A percentile compares a stretch with the other conserved stretches of the same genome.
Evolutionary conservation across 2,888 invertebrate genomes (phyloP).

Genomic region (Euphydryas editha): DNA sequence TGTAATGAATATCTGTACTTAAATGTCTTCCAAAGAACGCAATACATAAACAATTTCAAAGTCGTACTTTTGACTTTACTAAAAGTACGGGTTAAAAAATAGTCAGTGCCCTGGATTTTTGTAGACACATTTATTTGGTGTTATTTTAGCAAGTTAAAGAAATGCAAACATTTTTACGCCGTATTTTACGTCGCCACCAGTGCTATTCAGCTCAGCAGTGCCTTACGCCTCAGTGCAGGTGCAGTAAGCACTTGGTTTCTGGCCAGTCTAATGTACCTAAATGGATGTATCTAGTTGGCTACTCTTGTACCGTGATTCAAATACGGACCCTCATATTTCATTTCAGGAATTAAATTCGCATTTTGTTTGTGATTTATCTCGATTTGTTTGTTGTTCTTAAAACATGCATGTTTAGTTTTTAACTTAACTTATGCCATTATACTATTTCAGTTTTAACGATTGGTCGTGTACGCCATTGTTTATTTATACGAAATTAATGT

Average conservation of each 20-base stretch:
- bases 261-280: slow-evolving; percentile 39
- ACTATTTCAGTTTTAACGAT: too few relatives aligned
- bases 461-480: too few relatives aligned
- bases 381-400: slow-evolving; percentile 14
- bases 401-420: slow-evolving; percentile 3
- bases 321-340: slow-evolving; percentile 31
- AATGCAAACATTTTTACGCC: background rate
- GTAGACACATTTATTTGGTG: too few relatives aligned
- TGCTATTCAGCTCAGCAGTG: background rate
- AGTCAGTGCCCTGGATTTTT: too few relatives aligned
- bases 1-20: too few relatives aligned
- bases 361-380: slow-evolving; percentile 27
- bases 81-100: too few relatives aligned
- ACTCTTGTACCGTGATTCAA: slow-evolving; percentile 19
- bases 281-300: slow-evolving; percentile 35
- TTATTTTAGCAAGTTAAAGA: background rate
- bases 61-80: too few relatives aligned
- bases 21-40: too few relatives aligned
- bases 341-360: slow-evolving; percentile 26
- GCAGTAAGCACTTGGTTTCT: slow-evolving; percentile 39
- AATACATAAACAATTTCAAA: too few relatives aligned
- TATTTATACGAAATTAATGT: too few relatives aligned
- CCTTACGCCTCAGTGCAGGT: slow-evolving; percentile 11
- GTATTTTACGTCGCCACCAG: background rate
- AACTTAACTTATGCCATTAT: background rate